Base-by-base conservation (phyloP, 2,113 vertebrate species). In the Xiphorhynchus elegans region DNA sequence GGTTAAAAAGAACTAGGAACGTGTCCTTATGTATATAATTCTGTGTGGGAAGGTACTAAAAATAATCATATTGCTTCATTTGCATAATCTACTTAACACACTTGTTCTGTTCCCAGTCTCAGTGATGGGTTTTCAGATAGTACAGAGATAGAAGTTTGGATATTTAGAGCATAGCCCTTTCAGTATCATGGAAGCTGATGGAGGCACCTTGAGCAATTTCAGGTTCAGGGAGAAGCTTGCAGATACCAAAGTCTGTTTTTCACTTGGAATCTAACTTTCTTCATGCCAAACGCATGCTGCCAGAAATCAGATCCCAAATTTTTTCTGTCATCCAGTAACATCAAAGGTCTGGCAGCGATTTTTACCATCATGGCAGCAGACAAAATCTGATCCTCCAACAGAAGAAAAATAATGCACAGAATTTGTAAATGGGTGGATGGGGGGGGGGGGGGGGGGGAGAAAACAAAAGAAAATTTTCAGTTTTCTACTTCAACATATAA, bases 111-210 rank as follows among this genome's bases (percentile, higher is more conserved):
- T 83, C 59, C 46, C 49, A 80, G 47, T 33, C 46, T 90, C 29
- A 42, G 63, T 67, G 84, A 87, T 67, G 33, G 33, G 5, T 67
- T 93, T 90, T 87, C 67, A 80, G 74, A 69, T 76, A 92, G 83
- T 53, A 37, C 53, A 69, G 59, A 62, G 49, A 59, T 17, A 73
- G 12, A 66, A 90, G 83, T 62, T 37, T 67, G 37, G 77, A 66
- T 73, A 74, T 77, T 89, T 88, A 46, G 80, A 77, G 17, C 49
- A 35, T 6, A 13, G 8, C 18, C 56, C 37, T 31, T 86, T 73
- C 15, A 5, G 13, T 74, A 24, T 80, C n/a, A 29, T 53, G 21
- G 24, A 82, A 76, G n/a, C 13, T 80, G 37, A 49, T 4, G 76
- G 49, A 78, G 49, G n/a, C 16, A 87, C 13, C 44, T 91, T 59